These are phyloP conservation scores for Pseudomyrmex pallidus DNA, from an alignment of 1,140 invertebrate genomes.

Conservation along the genomic window DNA sequence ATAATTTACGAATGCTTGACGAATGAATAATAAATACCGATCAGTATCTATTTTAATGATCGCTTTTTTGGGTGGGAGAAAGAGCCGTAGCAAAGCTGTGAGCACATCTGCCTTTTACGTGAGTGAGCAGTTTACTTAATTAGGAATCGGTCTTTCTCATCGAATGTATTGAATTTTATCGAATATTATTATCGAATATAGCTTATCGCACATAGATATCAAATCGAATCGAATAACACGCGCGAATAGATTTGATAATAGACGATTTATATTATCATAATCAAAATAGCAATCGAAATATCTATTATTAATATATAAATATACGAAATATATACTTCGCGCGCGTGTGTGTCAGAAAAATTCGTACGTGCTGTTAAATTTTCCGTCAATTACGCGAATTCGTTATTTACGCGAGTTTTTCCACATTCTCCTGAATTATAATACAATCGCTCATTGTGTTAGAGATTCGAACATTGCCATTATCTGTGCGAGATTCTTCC, in stretches of 20 bases:
- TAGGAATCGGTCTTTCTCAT: background rate
- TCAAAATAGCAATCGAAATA: background rate
- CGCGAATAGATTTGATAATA: background rate
- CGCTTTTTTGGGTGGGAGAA: background rate
- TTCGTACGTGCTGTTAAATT: no score
- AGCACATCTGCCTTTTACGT: slow-evolving; percentile 22
- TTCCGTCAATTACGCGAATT: no score
- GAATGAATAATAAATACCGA: slow-evolving; percentile 51
- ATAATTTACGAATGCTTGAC: slow-evolving; percentile 27
- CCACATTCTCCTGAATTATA: background rate
- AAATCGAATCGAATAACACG: slow-evolving; percentile 2
- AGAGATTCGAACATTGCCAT: background rate
- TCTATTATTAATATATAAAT: slow-evolving; percentile 4
- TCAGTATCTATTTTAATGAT: slow-evolving; percentile 4
- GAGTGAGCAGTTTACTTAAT: background rate
- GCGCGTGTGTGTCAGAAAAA: no score
- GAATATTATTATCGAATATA: background rate
- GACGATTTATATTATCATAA: slow-evolving; percentile 1
- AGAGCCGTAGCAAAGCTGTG: background rate
- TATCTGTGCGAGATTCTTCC: background rate
- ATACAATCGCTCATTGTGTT: background rate
- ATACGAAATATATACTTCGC: background rate
- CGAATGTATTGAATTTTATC: background rate
- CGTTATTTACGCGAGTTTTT: no score
- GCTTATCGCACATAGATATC: background rate